Conservation (phyloP, 2,797 vertebrate genomes). For the Eulemur rubriventer region DNA sequence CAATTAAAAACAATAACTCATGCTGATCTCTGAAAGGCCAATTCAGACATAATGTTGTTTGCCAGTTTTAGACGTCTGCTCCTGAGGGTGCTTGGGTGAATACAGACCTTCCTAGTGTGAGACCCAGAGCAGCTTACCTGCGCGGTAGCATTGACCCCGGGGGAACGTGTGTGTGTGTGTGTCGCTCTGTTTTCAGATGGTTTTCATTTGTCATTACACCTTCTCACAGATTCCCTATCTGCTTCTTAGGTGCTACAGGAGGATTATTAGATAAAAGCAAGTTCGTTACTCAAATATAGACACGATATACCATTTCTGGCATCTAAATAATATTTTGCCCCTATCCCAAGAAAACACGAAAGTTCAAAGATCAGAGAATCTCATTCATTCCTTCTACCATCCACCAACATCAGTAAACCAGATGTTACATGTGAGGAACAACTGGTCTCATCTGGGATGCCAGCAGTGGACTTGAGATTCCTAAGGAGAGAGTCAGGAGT, state of each 20-base stretch:
- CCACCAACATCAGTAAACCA: background rate
- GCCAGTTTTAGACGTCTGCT: background rate
- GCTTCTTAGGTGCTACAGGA: background rate
- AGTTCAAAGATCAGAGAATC: background rate
- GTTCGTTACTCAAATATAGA: constrained; percentile 26
- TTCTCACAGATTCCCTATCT: constrained; percentile 24
- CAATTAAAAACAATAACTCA: constrained; percentile 26
- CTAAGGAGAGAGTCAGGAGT: background rate
- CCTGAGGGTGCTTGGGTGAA: rapidly evolving
- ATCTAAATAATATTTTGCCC: background rate
- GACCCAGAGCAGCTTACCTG: background rate
- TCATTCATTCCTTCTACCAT: background rate
- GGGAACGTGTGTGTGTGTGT: rapidly evolving
- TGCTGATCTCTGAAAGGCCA: background rate
- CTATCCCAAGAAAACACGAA: background rate
- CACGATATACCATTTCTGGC: constrained; percentile 17
- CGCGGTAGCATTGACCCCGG: rapidly evolving
- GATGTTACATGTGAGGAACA: background rate
- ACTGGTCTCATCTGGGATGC: background rate
- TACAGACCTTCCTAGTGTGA: rapidly evolving
- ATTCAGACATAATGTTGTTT: rapidly evolving
- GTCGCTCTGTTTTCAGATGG: background rate
- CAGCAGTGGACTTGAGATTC: background rate
- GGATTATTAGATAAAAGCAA: background rate
- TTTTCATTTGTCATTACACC: background rate